These are phyloP conservation scores for Caenorhabditis latens DNA, from an alignment of 1,140 invertebrate genomes.

Conservation along the genomic window DNA sequence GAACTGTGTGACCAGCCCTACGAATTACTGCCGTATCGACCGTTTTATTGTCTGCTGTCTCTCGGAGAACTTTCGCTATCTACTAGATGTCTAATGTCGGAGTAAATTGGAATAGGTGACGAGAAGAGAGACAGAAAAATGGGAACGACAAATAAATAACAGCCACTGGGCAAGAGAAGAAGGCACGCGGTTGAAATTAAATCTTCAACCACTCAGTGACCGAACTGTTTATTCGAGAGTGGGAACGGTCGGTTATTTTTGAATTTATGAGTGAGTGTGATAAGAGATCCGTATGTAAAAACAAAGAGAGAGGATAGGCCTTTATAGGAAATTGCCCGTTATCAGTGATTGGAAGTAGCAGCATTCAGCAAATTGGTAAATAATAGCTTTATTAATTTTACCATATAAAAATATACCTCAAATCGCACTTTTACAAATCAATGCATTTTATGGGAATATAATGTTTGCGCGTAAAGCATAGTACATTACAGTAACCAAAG, in stretches of 20 bases:
- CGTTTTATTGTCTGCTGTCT: background rate
- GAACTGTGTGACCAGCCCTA: too few species aligned
- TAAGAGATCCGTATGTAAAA: too few species aligned
- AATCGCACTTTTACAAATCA: too few species aligned
- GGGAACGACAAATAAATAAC: conserved; percentile 31
- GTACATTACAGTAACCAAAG: background rate
- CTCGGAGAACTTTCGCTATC: background rate
- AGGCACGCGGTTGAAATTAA: conserved; percentile 12
- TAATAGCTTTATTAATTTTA: too few species aligned
- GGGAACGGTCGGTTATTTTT: too few species aligned
- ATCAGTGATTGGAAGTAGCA: background rate
- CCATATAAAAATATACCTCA: too few species aligned
- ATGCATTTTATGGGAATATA: too few species aligned
- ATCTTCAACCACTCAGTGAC: background rate
- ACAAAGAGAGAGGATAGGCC: background rate
- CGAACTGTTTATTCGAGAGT: background rate
- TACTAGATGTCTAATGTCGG: conserved; percentile 10
- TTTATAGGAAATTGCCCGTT: background rate
- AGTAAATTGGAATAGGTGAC: conserved; percentile 26
- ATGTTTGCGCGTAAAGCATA: background rate
- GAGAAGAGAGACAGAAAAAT: background rate
- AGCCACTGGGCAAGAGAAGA: background rate
- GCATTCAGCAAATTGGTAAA: too few species aligned
- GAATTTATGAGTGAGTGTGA: too few species aligned
- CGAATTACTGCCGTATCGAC: background rate